phyloP scores from a whole-genome alignment of 2,888 invertebrate species.

The Campopleginae sp. region DNA sequence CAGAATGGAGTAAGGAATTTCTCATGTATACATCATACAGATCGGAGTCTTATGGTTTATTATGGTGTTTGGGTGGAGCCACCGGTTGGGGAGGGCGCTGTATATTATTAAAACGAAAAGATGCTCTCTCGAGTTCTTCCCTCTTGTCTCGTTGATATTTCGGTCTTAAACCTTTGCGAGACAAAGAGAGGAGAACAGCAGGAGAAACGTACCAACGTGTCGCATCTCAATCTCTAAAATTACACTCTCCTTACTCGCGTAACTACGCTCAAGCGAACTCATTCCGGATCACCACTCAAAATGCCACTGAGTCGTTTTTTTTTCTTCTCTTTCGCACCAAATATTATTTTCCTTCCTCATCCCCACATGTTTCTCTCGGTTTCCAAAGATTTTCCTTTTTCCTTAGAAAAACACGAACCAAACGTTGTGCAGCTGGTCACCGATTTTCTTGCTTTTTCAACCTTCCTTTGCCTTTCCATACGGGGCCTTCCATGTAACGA shows the following conservation, averaged over 20 bases:
- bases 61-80: conserved; percentile 73
- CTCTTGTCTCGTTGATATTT: conserved; percentile 37
- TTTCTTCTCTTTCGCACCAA: conserved; percentile 21
- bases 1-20: not conserved
- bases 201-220: conserved; percentile 42
- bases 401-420: not conserved
- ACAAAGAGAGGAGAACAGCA: conserved; percentile 51
- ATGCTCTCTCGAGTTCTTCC: conserved; percentile 26
- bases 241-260: conserved; percentile 54
- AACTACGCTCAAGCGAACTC: conserved; percentile 24
- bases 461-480: conserved; percentile 15
- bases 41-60: conserved; percentile 72
- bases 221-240: conserved; percentile 64
- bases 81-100: conserved; percentile 75
- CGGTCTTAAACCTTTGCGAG: conserved; percentile 46
- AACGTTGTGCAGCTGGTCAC: conserved; percentile 58
- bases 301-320: conserved; percentile 28
- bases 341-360: not conserved
- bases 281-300: conserved; percentile 53
- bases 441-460: conserved; percentile 44
- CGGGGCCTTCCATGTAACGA: not conserved
- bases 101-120: conserved; percentile 78
- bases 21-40: not conserved
- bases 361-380: conserved; percentile 17
- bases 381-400: conserved; percentile 9